Evolutionary conservation across 2,888 invertebrate species (phyloP), one percentile per base, ranked within the genome.

Genomic region (Therioaphis trifolii): DNA sequence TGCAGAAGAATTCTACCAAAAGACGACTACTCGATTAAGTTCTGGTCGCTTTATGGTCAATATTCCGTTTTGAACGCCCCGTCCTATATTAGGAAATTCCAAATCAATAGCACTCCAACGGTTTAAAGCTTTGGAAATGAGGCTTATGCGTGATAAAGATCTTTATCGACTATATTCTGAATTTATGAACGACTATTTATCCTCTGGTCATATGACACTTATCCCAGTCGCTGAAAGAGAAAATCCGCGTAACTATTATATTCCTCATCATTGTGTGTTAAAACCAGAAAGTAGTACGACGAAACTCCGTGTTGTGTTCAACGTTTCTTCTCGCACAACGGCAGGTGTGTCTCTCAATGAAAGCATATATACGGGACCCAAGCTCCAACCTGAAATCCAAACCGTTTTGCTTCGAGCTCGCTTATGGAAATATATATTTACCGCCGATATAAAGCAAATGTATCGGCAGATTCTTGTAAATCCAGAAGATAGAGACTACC

Each of bases 371-470:
- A 86, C 86, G 0, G 88, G 89, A 1, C 87, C 88, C 0, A 86
- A 85, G 1, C 61, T 88, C 0, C 87, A 88, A 82, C 86, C 86
- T 7, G 87, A 87, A 21, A 82, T 88, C 4, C 86, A 87, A 68
- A 76, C 86, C 7, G 86, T 88, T n/a, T 58, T 89, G 1, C 18
- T 87, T 0, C 71, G 87, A 9, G 87, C 87, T 84, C 84, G 88
- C 2, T 74, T 85, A 5, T 86, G 87, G 74, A 84, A 84, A 7
- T 85, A 86, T 49, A 86, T 87, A 0, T 86, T 89, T n/a, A 87
- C 86, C 7, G 88, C 88, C 0, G 88, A 89, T 75, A 87, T 89
- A 9, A 86, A 86, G 27, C 88, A 89, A 85, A 88, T 88, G 87
- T 88, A 87, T 82, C 85, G 88, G 0, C 88, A 88, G 84, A 86